These are phyloP conservation scores for Aegithalos caudatus DNA, from an alignment of 2,113 vertebrate species.

Conservation along the genomic window DNA sequence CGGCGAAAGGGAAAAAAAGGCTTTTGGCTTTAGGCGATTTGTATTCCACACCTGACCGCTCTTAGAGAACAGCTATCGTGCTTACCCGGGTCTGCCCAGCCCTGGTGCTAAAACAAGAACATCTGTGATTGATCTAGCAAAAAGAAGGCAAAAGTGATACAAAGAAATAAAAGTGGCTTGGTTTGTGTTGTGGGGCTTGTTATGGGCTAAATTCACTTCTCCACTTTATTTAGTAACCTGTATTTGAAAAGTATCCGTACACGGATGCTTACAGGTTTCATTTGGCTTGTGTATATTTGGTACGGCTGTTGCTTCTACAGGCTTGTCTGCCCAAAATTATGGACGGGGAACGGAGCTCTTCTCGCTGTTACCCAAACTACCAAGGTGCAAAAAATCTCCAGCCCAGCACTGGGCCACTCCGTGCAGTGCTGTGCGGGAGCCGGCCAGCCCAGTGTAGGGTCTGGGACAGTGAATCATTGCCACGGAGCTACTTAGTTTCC, in stretches of 20 bases:
- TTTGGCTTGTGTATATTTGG: not conserved
- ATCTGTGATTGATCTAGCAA: not conserved
- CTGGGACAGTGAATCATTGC: not conserved
- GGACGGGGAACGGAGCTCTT: not conserved
- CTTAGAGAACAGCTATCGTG: rapidly evolving
- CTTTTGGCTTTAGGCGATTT: not conserved
- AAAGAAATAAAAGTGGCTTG: not conserved
- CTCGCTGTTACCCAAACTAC: not conserved
- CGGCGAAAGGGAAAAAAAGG: not conserved
- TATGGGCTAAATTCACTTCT: not conserved
- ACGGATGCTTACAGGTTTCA: not conserved
- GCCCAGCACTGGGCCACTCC: not conserved
- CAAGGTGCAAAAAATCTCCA: not conserved
- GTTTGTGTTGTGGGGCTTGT: not conserved
- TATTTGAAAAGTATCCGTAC: not conserved
- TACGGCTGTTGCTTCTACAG: not conserved
- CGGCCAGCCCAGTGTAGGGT: not conserved
- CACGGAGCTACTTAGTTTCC: rapidly evolving
- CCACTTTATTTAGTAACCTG: not conserved
- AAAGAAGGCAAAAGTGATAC: not conserved
- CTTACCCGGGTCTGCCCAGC: not conserved
- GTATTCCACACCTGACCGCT: not conserved
- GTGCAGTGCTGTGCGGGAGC: rapidly evolving
- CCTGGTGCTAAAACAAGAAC: not conserved
- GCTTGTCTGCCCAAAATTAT: not conserved